Percentiles rank a stretch among this genome's conserved stretches.
These are phyloP conservation scores for Esperia sulphurella DNA, from an alignment of 2,888 invertebrate species.

Conservation along the genomic window DNA sequence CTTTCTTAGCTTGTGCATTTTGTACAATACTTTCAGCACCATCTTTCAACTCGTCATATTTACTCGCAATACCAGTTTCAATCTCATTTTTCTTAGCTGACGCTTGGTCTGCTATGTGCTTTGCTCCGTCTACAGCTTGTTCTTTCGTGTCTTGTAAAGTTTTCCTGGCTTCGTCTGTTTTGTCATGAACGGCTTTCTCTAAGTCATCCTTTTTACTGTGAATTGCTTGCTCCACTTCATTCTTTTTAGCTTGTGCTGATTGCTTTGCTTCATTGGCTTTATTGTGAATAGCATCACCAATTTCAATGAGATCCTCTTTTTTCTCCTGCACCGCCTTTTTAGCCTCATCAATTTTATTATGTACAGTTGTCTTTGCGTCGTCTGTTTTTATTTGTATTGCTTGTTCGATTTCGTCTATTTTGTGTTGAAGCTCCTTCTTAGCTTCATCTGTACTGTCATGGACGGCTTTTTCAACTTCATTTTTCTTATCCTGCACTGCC, in stretches of 20 bases:
- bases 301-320: conserved; percentile 12
- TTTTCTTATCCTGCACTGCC: conserved; percentile 18
- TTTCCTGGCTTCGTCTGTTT: conserved; percentile 38
- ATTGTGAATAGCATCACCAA: conserved; percentile 25
- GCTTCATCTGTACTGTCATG: conserved; percentile 29
- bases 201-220: conserved; percentile 17
- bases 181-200: conserved; percentile 15
- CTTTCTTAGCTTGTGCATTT: conserved; percentile 22
- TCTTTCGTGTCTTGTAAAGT: conserved; percentile 45
- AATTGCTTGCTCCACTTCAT: conserved; percentile 20
- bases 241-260: conserved; percentile 19
- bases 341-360: conserved; percentile 19
- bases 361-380: conserved; percentile 23
- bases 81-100: conserved; percentile 30
- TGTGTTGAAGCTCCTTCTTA: conserved; percentile 27
- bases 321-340: conserved; percentile 24
- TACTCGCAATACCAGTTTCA: conserved; percentile 24
- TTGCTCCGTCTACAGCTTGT: conserved; percentile 38
- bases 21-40: conserved; percentile 19
- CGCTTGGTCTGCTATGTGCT: conserved; percentile 30
- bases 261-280: conserved; percentile 19
- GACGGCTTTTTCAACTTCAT: conserved; percentile 16
- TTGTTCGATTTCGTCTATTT: conserved; percentile 29
- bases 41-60: conserved; percentile 24
- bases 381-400: conserved; percentile 32